Percentiles rank a stretch among this genome's conserved stretches.
Evolutionary conservation across 2,888 invertebrate genomes (phyloP).

Genomic region (Helleia helle): DNA sequence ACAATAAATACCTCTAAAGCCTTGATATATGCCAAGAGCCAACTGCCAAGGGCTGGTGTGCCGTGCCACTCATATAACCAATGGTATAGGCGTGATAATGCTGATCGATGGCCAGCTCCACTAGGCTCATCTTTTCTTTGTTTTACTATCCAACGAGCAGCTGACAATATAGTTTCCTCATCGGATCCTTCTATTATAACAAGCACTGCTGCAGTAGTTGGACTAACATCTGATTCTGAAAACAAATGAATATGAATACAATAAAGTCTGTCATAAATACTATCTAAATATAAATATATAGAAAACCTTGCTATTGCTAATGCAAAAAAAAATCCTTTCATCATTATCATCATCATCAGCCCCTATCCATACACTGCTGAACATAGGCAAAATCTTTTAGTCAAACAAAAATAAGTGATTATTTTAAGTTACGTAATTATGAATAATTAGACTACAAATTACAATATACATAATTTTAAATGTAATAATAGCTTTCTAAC

Average conservation of each 20-base stretch:
- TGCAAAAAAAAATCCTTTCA: too few relatives aligned
- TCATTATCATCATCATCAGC: too few relatives aligned
- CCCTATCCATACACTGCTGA: too few relatives aligned
- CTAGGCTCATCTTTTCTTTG: constrained; percentile 47
- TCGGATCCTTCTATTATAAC: constrained; percentile 67
- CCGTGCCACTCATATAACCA: constrained; percentile 79
- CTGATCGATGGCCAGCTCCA: constrained; percentile 73
- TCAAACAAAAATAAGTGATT: too few relatives aligned
- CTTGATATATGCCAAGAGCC: constrained; percentile 79
- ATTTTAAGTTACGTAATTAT: too few relatives aligned
- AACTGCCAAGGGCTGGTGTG: constrained; percentile 76
- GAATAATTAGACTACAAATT: too few relatives aligned
- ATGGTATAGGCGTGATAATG: constrained; percentile 77
- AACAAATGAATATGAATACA: constrained; percentile 7
- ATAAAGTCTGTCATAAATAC: neutral
- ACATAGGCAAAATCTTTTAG: too few relatives aligned
- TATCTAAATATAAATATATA: too few relatives aligned
- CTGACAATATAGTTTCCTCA: constrained; percentile 34
- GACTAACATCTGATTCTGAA: constrained; percentile 62
- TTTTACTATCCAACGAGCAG: constrained; percentile 55
- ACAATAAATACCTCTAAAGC: constrained; percentile 67
- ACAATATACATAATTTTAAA: too few relatives aligned
- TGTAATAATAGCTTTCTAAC: too few relatives aligned
- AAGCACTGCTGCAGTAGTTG: constrained; percentile 75
- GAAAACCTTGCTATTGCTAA: too few relatives aligned